Evolutionary conservation across 2,113 vertebrate genomes (phyloP), one percentile per base, ranked within the genome.

Genomic region (Gymnobelideus leadbeateri): DNA sequence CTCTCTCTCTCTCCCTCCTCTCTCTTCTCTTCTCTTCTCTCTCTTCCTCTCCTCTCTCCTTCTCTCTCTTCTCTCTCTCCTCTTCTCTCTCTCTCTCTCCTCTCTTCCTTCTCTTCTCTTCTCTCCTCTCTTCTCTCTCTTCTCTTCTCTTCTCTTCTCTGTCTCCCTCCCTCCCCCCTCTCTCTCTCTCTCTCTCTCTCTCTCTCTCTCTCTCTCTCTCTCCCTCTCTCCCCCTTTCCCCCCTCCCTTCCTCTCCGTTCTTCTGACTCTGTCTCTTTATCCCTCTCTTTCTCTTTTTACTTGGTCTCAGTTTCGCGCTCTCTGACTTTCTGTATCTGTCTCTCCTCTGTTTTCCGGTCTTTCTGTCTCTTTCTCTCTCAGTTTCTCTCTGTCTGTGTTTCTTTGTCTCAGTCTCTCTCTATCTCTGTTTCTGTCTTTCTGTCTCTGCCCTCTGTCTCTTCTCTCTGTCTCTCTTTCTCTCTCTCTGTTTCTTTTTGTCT

Each of bases 121-220:
- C 26, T 31, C 57, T 61, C 55, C 57, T 23, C 84, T 53, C 61
- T 92, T 51, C 96, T 89, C 51, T 89, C 49, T 92, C 91, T 53
- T 55, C 24, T 25, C 1, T 6, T 55, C 54, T 55, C 5, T 55
- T 26, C 24, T 25, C 14, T 51, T 68, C 47, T 89, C 47, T 92
- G 57, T 54, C 25, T n/a, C n/a, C n/a, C n/a, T n/a, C n/a, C n/a
- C n/a, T n/a, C n/a, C n/a, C n/a, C 47, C 47, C 57, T 23, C 84
- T 53, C 61, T 92, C 21, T 51, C 96, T 89, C 51, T 89, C 49
- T 92, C 91, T 53, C 24, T 55, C 24, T 25, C 1, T 6, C 5
- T 55, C 54, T 55, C 5, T 55, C 5, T 26, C 24, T 25, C 14
- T 51, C 94, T 68, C 47, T 4, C 4, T 53, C 21, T 14, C 95